Evolutionary conservation across 2,888 invertebrate genomes (phyloP), one percentile per base, ranked within the genome.

Genomic region (Stenichneumon culpator): DNA sequence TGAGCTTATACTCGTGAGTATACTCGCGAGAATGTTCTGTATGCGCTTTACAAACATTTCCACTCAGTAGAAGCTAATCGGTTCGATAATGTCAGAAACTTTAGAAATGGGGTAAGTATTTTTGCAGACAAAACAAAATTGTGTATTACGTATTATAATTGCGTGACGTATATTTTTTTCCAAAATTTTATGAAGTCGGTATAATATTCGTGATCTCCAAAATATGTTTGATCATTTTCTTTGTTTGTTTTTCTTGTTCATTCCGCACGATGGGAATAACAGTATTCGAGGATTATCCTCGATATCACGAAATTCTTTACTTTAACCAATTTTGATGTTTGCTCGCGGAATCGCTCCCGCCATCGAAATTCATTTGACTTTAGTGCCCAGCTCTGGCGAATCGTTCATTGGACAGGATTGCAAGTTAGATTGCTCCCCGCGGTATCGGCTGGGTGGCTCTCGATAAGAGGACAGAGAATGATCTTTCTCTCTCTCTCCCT

Each of bases 341-440:
- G 19, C 39, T 28, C 54, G 39, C 32, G 25, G 65, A 78, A 72
- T 78, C 22, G 54, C 67, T 72, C 63, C 44, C 70, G 54, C 70
- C 44, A 39, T 28, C 22, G 32, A 72, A 68, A 81, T 78, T 81
- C 72, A 84, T 78, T 74, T 54, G 81, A 69, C 52, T 80, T 52
- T 44, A 73, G 69, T 25, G 74, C 80, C 57, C 69, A 57, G 19
- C 60, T 19, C 36, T 68, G 50, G 54, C 25, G 44, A 77, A 77
- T 69, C 75, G 75, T 80, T 79, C 74, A 79, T 75, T 68, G 72
- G 77, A 79, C 52, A 78, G 70, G 75, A 77, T 84, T 63, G 75
- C 67, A 82, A 84, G 86, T 84, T 84, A 82, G 84, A 84, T 86
- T 78, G 83, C 70, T 67, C 72, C 52, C 70, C 74, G 60, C 22